Base-by-base conservation (phyloP, 23 tunicate genomes). In the Corella eumyota region DNA sequence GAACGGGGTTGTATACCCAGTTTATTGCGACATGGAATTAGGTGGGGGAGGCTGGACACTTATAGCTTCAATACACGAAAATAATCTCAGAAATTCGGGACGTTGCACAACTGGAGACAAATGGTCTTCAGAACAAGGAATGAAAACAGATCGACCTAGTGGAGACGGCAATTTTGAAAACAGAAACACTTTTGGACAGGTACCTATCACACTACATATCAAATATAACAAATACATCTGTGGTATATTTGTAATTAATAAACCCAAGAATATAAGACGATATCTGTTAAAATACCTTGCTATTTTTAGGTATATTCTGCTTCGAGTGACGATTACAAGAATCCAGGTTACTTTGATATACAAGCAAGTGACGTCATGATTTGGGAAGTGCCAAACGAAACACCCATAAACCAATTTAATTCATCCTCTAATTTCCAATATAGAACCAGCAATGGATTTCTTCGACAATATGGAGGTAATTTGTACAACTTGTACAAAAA, bases 321-420 rank as follows among this genome's bases (percentile, higher is more conserved):
- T 1, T 40, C 85, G 17, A 61, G 70, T 25, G 76, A 78, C 34
- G 85, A 78, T 69, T 78, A 60, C 64, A 78, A 78, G 44, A 50
- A 32, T 46, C 76, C 76, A 34, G 85, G 61, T 32, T 78, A 78
- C 49, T 78, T 78, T 38, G 73, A 62, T 15, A 50, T 78, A 20
- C 31, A 61, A n/a, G 76, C 76, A 4, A 49, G 64, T 15, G 70
- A 78, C 56, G 32, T 78, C 33, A 78, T 78, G 85, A 62, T 78
- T 24, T 78, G 76, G 70, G 73, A 76, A 32, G 66, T 61, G 34
- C 66, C 66, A 6, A 61, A 61, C 48, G 66, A 61, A 30, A 61
- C 66, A 61, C 66, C 66, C 1, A 19, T 61, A 23, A 5, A 54
- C n/a, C 33, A 54, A 26, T 54, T 32, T 32, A 54, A 33, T 26